Evolutionary conservation across 2,113 vertebrate genomes (phyloP), one percentile per base, ranked within the genome.

Genomic region (Gymnocephalus cernua): DNA sequence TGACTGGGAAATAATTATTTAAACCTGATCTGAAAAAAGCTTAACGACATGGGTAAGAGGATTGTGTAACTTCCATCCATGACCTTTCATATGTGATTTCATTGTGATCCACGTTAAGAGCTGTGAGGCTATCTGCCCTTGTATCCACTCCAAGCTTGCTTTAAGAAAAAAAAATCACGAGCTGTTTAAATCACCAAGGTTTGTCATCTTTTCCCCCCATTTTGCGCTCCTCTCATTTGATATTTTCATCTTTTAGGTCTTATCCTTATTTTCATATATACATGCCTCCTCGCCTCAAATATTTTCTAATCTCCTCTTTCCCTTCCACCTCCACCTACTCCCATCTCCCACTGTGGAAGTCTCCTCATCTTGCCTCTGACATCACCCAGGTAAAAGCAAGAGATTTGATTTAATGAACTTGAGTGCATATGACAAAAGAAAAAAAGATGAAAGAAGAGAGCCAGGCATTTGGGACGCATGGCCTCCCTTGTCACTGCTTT

Each of bases 351-450:
- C 7, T 62, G 53, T 72, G 61, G 21, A 72, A 66, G 47, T 64
- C 61, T 85, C 44, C n/a, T 65, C 4, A 1, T n/a, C 81, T 68
- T 41, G 7, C 44, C 59, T 77, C 53, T 78, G 75, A 85, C 69
- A 82, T 77, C 72, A 80, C 81, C 83, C 38, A 78, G 48, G 48
- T 79, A 86, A 85, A 82, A 86, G 16, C n/a, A 35, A 18, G 62
- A 51, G 61, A 88, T 88, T 19, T 84, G 44, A 90, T 90, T 88
- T 59, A 82, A 79, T 77, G 51, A 56, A 29, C 74, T 79, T 90
- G 66, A 51, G 68, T 80, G 62, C 8, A 66, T 81, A 58, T 90
- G 79, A 88, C 44, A 59, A 77, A 32, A 73, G 70, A 82, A 14
- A 71, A 56, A 53, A 9, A 2, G 18, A 68, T 54, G 11, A 27